Evolutionary conservation across 2,888 invertebrate species (phyloP).

Genomic region (Schizotus pectinicornis): DNA sequence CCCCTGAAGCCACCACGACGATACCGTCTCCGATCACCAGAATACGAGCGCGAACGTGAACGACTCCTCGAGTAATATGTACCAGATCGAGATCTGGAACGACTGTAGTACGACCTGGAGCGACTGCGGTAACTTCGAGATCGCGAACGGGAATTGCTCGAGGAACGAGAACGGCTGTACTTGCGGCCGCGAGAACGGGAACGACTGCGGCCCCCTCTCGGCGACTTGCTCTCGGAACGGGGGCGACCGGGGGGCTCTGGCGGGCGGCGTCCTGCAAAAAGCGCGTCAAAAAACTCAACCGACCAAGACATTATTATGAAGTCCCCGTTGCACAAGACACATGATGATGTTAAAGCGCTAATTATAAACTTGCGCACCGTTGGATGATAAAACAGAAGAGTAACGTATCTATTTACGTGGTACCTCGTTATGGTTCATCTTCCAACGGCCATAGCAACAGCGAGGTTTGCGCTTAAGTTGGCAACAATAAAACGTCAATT

Average conservation of each 20-base stretch:
- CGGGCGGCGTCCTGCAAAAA: slow-evolving; percentile 50
- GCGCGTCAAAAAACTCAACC: not conserved
- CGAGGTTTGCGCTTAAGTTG: too few relatives aligned
- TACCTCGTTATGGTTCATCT: too few relatives aligned
- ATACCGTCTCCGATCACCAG: slow-evolving; percentile 57
- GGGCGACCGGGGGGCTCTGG: slow-evolving; percentile 59
- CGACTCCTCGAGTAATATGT: slow-evolving; percentile 65
- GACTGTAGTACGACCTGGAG: slow-evolving; percentile 69
- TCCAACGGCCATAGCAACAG: too few relatives aligned
- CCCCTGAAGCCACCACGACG: slow-evolving; percentile 60
- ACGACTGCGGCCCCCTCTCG: slow-evolving; percentile 68
- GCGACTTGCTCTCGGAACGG: slow-evolving; percentile 64
- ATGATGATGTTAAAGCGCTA: too few relatives aligned
- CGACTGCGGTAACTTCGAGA: slow-evolving; percentile 58
- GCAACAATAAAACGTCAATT: not conserved
- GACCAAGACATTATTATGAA: too few relatives aligned
- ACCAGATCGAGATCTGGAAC: slow-evolving; percentile 60
- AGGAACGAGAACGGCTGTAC: slow-evolving; percentile 56
- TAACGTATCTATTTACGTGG: too few relatives aligned
- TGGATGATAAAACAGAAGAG: too few relatives aligned
- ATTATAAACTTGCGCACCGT: too few relatives aligned
- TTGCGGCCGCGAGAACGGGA: slow-evolving; percentile 65
- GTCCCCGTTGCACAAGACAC: not conserved
- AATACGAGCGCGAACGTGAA: slow-evolving; percentile 65
- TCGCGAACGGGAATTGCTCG: slow-evolving; percentile 60